These are phyloP conservation scores for Agonopterix heracliana DNA, from an alignment of 2,888 invertebrate species.

Conservation along the genomic window DNA sequence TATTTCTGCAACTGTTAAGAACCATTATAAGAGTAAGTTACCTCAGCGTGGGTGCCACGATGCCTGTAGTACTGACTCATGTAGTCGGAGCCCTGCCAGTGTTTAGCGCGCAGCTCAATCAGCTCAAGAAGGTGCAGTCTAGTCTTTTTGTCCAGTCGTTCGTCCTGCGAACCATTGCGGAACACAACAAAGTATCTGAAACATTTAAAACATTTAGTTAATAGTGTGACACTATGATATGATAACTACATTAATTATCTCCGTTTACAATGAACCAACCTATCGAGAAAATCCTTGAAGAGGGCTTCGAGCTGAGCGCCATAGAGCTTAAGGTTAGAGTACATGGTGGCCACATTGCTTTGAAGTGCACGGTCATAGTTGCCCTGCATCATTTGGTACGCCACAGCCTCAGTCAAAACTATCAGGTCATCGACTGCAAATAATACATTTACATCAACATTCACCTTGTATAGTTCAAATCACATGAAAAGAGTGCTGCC, in stretches of 20 bases:
- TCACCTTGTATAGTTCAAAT: no score
- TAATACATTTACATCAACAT: background rate
- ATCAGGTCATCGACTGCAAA: slow-evolving; percentile 87
- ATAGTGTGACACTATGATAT: background rate
- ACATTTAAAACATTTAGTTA: slow-evolving; percentile 63
- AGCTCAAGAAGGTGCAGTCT: slow-evolving; percentile 93
- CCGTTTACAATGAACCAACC: slow-evolving; percentile 37
- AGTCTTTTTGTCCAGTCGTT: slow-evolving; percentile 89
- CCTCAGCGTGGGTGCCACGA: slow-evolving; percentile 79
- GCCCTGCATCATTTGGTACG: slow-evolving; percentile 84
- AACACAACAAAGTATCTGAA: slow-evolving; percentile 88
- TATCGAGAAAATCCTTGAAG: slow-evolving; percentile 90
- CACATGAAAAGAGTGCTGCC: background rate
- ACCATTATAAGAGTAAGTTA: slow-evolving; percentile 20
- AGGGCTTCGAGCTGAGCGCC: slow-evolving; percentile 88
- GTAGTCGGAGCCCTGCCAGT: slow-evolving; percentile 91
- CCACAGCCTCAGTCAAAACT: slow-evolving; percentile 88
- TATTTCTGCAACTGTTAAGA: no score
- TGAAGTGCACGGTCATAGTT: slow-evolving; percentile 82
- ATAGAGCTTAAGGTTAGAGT: slow-evolving; percentile 87
- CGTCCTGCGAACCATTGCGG: slow-evolving; percentile 92
- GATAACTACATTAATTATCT: background rate
- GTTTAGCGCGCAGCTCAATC: slow-evolving; percentile 93
- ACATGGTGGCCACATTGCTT: slow-evolving; percentile 85
- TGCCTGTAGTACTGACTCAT: slow-evolving; percentile 90